Percentiles rank a stretch among this genome's conserved stretches.
Conservation (phyloP, 1,140 invertebrate genomes). For the Aphidius gifuensis region DNA sequence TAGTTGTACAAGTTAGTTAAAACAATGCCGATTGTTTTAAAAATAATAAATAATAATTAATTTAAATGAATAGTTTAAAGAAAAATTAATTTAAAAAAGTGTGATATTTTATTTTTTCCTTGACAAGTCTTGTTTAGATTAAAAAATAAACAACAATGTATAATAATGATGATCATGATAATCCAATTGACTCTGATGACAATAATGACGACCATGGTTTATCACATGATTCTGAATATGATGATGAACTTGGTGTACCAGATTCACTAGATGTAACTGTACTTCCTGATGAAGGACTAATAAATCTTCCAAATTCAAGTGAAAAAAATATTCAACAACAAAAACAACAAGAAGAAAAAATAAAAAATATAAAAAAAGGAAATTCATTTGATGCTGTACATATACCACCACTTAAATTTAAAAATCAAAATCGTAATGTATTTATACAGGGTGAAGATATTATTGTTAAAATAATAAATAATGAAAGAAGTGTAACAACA, state of each 20-base stretch:
- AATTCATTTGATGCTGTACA: constrained; percentile 69
- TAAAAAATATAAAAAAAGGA: constrained; percentile 27
- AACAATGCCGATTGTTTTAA: too few relatives aligned
- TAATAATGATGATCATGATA: neutral
- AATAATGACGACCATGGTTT: constrained; percentile 13
- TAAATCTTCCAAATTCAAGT: constrained; percentile 36
- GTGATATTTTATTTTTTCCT: too few relatives aligned
- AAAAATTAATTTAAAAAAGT: too few relatives aligned
- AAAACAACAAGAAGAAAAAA: neutral
- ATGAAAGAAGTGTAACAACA: constrained; percentile 73
- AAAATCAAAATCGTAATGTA: constrained; percentile 67
- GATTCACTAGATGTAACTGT: constrained; percentile 58
- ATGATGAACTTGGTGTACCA: constrained; percentile 62
- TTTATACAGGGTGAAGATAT: constrained; percentile 76
- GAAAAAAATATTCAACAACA: too few relatives aligned
- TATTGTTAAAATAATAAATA: constrained; percentile 67
- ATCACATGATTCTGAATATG: constrained; percentile 60
- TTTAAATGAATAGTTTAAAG: too few relatives aligned
- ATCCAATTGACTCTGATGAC: constrained; percentile 9
- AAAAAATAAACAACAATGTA: constrained; percentile 15
- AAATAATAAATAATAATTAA: too few relatives aligned
- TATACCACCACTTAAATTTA: constrained; percentile 66
- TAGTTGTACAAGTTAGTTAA: too few relatives aligned
- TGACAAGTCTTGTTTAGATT: neutral
- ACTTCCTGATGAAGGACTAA: constrained; percentile 55